These are phyloP conservation scores for Palythoa heliodiscus DNA, from an alignment of 92 coral and sea anemone species.

Conservation along the genomic window DNA sequence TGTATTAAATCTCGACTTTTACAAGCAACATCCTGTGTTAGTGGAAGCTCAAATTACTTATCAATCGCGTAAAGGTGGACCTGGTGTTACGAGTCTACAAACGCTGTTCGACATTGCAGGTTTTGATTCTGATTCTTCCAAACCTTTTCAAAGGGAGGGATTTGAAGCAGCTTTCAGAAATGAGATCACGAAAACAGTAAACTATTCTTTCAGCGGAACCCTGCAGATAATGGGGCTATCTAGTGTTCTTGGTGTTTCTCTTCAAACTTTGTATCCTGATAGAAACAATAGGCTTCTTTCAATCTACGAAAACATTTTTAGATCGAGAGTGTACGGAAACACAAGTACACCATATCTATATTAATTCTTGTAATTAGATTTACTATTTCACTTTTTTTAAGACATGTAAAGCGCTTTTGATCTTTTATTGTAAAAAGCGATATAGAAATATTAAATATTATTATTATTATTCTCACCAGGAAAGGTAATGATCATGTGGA, in stretches of 20 bases:
- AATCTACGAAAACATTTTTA: conserved; percentile 13
- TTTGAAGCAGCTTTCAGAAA: conserved; percentile 47
- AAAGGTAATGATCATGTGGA: conserved; percentile 28
- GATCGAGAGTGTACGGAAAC: conserved; percentile 5
- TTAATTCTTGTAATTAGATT: too few species aligned
- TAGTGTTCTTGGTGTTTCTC: conserved; percentile 6
- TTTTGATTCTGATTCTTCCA: conserved; percentile 21
- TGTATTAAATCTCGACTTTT: conserved; percentile 25
- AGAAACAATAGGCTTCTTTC: conserved; percentile 18
- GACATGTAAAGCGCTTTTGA: too few species aligned
- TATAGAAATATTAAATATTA: too few species aligned
- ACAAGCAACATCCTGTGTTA: conserved; percentile 25
- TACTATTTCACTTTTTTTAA: too few species aligned
- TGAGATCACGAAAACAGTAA: conserved; percentile 39
- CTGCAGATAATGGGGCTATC: conserved; percentile 44
- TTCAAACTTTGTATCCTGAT: conserved; percentile 33
- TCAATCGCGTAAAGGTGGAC: conserved; percentile 36
- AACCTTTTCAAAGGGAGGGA: background rate
- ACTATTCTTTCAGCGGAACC: conserved; percentile 45
- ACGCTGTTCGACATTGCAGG: conserved; percentile 45
- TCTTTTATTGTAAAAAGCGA: too few species aligned
- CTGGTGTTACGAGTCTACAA: conserved; percentile 30
- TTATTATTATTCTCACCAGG: too few species aligned
- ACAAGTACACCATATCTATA: background rate
- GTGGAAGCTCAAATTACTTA: conserved; percentile 20